A percentile compares a stretch with the other conserved stretches of the same genome.
These are phyloP conservation scores for Sarcophaga carnaria DNA, from an alignment of 2,888 invertebrate species.

Conservation along the genomic window DNA sequence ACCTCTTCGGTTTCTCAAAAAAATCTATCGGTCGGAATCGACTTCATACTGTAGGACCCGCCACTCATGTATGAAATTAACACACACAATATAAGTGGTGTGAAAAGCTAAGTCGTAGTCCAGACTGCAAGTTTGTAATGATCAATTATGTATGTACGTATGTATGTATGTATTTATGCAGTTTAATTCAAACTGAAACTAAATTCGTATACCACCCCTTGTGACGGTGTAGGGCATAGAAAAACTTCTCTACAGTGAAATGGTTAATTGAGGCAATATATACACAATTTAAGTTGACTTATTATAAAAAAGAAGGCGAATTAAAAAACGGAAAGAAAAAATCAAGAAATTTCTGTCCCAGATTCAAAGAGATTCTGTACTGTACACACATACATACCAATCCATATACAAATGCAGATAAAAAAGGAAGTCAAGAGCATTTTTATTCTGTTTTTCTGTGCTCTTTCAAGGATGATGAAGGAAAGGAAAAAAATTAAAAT, in stretches of 20 bases:
- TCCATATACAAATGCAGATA: slow-evolving; percentile 7
- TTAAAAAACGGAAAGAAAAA: neutral
- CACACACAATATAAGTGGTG: too few relatives aligned
- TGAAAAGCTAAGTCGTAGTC: too few relatives aligned
- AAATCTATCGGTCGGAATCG: too few relatives aligned
- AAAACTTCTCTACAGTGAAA: neutral
- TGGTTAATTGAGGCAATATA: slow-evolving; percentile 36
- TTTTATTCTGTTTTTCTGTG: slow-evolving; percentile 2
- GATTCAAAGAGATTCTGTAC: slow-evolving; percentile 4
- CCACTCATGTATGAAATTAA: too few relatives aligned
- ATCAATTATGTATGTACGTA: too few relatives aligned
- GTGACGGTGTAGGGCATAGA: too few relatives aligned
- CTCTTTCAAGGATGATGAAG: slow-evolving; percentile 27
- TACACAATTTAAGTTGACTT: slow-evolving; percentile 31
- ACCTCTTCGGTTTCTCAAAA: too few relatives aligned
- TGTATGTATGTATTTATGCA: too few relatives aligned
- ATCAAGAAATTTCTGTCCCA: too few relatives aligned
- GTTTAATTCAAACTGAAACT: neutral
- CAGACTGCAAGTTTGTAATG: too few relatives aligned
- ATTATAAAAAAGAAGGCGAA: slow-evolving; percentile 7
- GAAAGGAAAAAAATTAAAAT: slow-evolving; percentile 1
- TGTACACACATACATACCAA: neutral
- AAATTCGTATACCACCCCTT: neutral
- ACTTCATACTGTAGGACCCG: too few relatives aligned
- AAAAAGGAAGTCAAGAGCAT: slow-evolving; percentile 47